Base-by-base conservation (phyloP, 23 tunicate species). In the Ciona savignyi region DNA sequence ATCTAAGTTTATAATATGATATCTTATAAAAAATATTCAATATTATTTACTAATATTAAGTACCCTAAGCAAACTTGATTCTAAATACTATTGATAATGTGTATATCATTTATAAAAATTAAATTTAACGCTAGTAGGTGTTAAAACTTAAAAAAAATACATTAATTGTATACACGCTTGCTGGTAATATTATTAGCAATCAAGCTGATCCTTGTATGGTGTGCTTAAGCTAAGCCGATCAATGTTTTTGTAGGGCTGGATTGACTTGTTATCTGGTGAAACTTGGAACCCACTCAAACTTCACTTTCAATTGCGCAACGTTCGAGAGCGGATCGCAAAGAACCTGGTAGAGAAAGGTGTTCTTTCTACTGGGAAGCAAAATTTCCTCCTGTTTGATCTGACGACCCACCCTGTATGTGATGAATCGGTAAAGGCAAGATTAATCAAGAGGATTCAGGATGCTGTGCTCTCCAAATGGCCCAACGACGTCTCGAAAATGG, bases 251-350 rank as follows among this genome's bases (percentile, higher is more conserved):
- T 63, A 95, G 93, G 87, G 90, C 35, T 95, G 99, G 99, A 89
- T 95, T 33, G 99, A 95, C 65, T 60, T 95, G 25, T 78, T 95
- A 3, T 95, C 99, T 26, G 99, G 99, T 24, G 99, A 95, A 77
- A 95, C 99, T 23, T 95, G 99, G 99, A 95, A 95, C 77, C 99
- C 99, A 23, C 80, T 95, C 0, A 95, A 95, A 84, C 78, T 95
- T 1, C 86, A 81, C 26, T 95, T 62, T 77, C 99, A 95, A 71
- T 80, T 95, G 25, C 87, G 99, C 33, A 95, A 95, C 73, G 99
- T 95, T 1, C 72, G 99, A 23, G 93, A 95, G 66, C 67, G 99
- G 25, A 75, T 95, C 25, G 99, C 99, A 9, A 95, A 95, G 71
- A 95, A 89, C 72, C 86, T 95, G 32, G 99, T 95, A 2, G 99